Conservation (phyloP, 2,797 vertebrate genomes). For the Lepus oiostolus region DNA sequence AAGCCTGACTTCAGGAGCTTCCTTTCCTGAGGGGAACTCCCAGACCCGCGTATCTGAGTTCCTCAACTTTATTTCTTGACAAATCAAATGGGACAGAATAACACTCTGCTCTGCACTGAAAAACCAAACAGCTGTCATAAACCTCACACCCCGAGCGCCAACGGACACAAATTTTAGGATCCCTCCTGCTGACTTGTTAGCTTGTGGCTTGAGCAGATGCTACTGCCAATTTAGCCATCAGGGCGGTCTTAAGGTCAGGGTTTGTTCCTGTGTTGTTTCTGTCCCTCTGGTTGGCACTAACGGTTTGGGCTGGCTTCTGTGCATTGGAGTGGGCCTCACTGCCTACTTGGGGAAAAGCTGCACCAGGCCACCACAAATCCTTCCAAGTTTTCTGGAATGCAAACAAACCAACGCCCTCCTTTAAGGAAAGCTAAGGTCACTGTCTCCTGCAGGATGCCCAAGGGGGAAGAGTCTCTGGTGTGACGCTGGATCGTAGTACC, state of each 20-base stretch:
- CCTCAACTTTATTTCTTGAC: constrained; percentile 43
- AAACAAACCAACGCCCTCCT: not conserved
- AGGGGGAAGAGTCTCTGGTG: constrained; percentile 2
- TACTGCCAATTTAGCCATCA: constrained; percentile 67
- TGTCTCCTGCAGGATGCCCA: not conserved
- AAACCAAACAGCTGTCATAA: constrained; percentile 47
- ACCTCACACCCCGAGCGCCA: not conserved
- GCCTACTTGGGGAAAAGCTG: not conserved
- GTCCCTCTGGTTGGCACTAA: constrained; percentile 57
- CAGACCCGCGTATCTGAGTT: constrained; percentile 3
- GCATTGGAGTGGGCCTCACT: not conserved
- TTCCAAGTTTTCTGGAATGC: constrained; percentile 68
- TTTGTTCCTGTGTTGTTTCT: constrained; percentile 60
- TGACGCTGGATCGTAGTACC: not conserved
- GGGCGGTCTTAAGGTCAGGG: constrained; percentile 38
- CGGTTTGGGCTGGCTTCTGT: constrained; percentile 59
- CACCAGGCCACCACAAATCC: constrained; percentile 34
- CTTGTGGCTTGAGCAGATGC: constrained; percentile 52
- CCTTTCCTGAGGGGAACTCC: constrained; percentile 31
- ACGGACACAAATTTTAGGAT: constrained; percentile 66
- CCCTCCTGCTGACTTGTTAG: constrained; percentile 59
- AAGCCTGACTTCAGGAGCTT: not conserved
- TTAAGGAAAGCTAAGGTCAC: not conserved
- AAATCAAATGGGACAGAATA: constrained; percentile 61
- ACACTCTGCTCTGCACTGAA: constrained; percentile 9